Conservation (phyloP, 1,140 invertebrate genomes). For the Apis mellifera region Amel_HAv3.1 CM009934.2:12091001-12091500, state of each 20-base stretch:
- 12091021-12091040: neutral
- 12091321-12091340: constrained; percentile 51
- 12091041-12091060: neutral
- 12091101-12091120: constrained; percentile 17
- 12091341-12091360: constrained; percentile 47
- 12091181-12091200: constrained; percentile 42
- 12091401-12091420: constrained; percentile 38
- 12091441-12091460: constrained; percentile 40
- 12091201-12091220: constrained; percentile 36
- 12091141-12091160: constrained; percentile 5
- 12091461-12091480: constrained; percentile 22
- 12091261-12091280: constrained; percentile 63
- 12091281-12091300: constrained; percentile 56
- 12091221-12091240: constrained; percentile 45
- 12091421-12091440: constrained; percentile 50
- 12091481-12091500: neutral
- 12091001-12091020: no score
- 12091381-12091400: constrained; percentile 63
- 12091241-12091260: constrained; percentile 63
- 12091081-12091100: constrained; percentile 43
- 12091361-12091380: constrained; percentile 60
- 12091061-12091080: constrained; percentile 28
- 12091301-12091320: constrained; percentile 22
- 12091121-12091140: constrained; percentile 5
- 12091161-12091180: neutral